These are phyloP conservation scores for Lagocephalus sceleratus DNA, from an alignment of 2,797 vertebrate genomes.

Conservation along the genomic window DNA sequence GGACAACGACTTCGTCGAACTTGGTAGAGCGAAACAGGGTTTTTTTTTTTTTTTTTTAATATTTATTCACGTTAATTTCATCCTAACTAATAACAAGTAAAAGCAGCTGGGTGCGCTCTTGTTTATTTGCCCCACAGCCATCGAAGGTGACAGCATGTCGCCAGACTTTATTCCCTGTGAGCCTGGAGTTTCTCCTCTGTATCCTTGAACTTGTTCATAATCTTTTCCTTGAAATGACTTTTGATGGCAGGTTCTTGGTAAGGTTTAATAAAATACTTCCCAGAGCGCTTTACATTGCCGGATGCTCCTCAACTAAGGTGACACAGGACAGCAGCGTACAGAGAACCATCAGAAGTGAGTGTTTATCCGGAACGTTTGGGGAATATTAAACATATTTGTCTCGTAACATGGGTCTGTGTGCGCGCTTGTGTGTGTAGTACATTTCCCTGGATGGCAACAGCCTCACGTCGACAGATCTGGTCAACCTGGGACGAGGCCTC, in stretches of 20 bases:
- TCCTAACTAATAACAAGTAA: not conserved
- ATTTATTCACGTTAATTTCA: no score
- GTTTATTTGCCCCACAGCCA: constrained; percentile 71
- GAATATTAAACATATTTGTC: not conserved
- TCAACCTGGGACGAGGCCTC: constrained; percentile 85
- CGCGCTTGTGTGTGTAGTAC: constrained; percentile 69
- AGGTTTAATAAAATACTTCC: not conserved
- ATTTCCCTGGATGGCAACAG: constrained; percentile 88
- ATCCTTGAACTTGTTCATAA: constrained; percentile 78
- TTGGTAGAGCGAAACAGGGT: constrained; percentile 79
- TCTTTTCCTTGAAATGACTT: not conserved
- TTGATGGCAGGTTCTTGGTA: not conserved
- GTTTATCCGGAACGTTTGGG: not conserved
- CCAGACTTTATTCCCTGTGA: constrained; percentile 91
- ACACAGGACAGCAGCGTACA: constrained; percentile 87
- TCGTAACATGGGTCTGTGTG: constrained; percentile 26
- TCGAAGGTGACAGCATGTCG: constrained; percentile 94
- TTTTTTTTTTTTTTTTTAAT: no score
- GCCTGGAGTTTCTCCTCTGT: constrained; percentile 90
- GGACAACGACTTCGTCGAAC: constrained; percentile 96
- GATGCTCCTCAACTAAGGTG: constrained; percentile 55
- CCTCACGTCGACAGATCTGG: constrained; percentile 87
- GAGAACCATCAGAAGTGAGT: constrained; percentile 85
- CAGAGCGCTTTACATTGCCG: not conserved
- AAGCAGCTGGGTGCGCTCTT: not conserved